A percentile compares a stretch with the other conserved stretches of the same genome.
Conservation (phyloP, 2,888 invertebrate species). For the Acanthoscelides obtectus region DNA sequence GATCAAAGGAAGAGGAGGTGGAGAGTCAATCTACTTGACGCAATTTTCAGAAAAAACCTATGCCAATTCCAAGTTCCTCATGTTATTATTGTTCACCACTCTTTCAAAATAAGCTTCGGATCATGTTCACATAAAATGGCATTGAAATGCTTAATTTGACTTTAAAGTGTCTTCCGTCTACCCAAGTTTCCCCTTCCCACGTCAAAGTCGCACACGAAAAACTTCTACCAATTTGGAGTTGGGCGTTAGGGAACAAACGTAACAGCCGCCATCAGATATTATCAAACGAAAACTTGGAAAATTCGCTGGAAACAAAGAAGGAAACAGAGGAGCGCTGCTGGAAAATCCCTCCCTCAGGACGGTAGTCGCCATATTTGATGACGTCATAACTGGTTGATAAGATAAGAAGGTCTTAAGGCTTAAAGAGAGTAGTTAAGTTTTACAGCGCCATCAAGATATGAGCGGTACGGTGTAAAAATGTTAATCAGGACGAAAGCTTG, state of each 20-base stretch:
- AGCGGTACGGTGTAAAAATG: slow-evolving; percentile 27
- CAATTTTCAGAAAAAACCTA: too few species aligned
- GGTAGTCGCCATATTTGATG: slow-evolving; percentile 38
- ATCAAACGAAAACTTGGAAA: not conserved
- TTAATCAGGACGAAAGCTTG: slow-evolving; percentile 24
- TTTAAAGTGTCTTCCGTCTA: too few species aligned
- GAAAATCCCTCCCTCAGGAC: not conserved
- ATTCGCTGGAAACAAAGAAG: not conserved
- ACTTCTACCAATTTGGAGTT: not conserved
- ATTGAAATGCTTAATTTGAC: too few species aligned
- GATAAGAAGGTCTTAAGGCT: slow-evolving; percentile 46
- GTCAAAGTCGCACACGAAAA: not conserved
- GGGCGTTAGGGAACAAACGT: not conserved
- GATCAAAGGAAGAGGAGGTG: too few species aligned
- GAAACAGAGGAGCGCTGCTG: not conserved
- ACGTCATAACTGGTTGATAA: slow-evolving; percentile 46
- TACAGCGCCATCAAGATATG: slow-evolving; percentile 39
- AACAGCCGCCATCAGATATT: not conserved
- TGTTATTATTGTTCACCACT: too few species aligned
- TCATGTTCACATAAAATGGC: too few species aligned
- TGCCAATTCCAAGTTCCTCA: too few species aligned
- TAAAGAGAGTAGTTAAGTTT: slow-evolving; percentile 44
- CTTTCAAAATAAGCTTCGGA: too few species aligned
- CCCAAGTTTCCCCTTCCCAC: not conserved
- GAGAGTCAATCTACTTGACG: too few species aligned